Evolutionary conservation across 1,140 invertebrate species (phyloP).

Genomic region (Drosophila bipectinata): DNA sequence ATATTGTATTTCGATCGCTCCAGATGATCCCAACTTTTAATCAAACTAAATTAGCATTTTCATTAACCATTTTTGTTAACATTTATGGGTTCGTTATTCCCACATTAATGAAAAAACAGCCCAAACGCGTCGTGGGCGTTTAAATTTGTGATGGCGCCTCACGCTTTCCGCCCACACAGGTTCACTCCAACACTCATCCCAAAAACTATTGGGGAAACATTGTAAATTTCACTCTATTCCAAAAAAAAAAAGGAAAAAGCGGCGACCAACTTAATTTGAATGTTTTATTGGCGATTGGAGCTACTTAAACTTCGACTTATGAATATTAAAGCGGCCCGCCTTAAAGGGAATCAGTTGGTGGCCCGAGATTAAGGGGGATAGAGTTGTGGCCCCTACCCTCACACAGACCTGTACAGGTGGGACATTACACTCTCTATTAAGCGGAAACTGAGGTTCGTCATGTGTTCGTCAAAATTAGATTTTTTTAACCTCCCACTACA

Average conservation of each 20-base stretch:
- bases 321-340: slow-evolving; percentile 52
- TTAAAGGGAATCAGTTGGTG: slow-evolving; percentile 1
- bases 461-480: slow-evolving; percentile 32
- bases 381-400: slow-evolving; percentile 19
- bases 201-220: not conserved
- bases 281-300: slow-evolving; percentile 63
- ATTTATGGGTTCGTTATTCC: slow-evolving; percentile 58
- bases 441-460: slow-evolving; percentile 31
- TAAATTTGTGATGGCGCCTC: slow-evolving; percentile 59
- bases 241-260: not conserved
- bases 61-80: slow-evolving; percentile 51
- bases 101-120: slow-evolving; percentile 47
- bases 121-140: slow-evolving; percentile 41
- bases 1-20: slow-evolving; percentile 14
- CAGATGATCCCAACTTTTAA: slow-evolving; percentile 28
- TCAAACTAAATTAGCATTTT: slow-evolving; percentile 54
- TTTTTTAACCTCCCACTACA: slow-evolving; percentile 45
- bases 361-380: slow-evolving; percentile 9
- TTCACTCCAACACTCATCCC: not conserved
- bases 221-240: slow-evolving; percentile 41
- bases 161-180: slow-evolving; percentile 61
- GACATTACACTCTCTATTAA: slow-evolving; percentile 17
- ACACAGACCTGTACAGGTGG: slow-evolving; percentile 26
- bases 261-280: slow-evolving; percentile 53
- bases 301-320: slow-evolving; percentile 68